Base-by-base conservation (phyloP, 2,888 invertebrate genomes). In the Phasia obesa region DNA sequence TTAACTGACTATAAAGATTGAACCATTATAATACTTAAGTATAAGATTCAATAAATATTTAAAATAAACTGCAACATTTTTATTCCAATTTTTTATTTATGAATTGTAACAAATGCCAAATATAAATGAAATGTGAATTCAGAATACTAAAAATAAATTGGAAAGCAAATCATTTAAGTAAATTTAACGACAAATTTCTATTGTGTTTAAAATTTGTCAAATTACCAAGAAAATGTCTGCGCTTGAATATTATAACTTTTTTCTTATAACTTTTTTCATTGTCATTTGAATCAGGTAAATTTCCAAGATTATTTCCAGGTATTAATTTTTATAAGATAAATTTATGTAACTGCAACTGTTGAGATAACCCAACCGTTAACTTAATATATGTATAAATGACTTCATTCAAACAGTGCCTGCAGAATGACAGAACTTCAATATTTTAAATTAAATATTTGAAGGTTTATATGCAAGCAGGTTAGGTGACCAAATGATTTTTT, bases 1-100 rank as follows among this genome's bases (percentile, higher is more conserved):
- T 83, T 83, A 79, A 83, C 83, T 79, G 79, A 83, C 75, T 79
- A 76, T 79, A 83, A 79, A 83, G 83, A 79, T 79, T 75, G 71
- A 79, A 79, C 65, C 67, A 83, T 75, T 79, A 76, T 79, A 60
- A 79, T 75, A 83, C 79, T 38, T 60, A 75, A 27, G 31, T 17
- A 47, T 7, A 17, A 47, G 17, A n/a, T 51, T 25, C 15, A n/a
- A 17, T 15, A 49, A n/a, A 35, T 13, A 51, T 31, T 15, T 44
- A 38, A 64, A 78, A 77, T 65, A 74, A 74, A 78, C 60, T 78
- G 47, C 55, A 79, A 67, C 70, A 23, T 78, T 64, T 70, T 82
- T 35, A 49, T 74, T 70, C 31, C 35, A 15, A n/a, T 75, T 74
- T 74, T 60, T 65, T 70, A 73, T 67, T 79, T 79, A 65, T 73